Evolutionary conservation across 2,113 vertebrate genomes (phyloP).

Genomic region (Lates calcarifer): DNA sequence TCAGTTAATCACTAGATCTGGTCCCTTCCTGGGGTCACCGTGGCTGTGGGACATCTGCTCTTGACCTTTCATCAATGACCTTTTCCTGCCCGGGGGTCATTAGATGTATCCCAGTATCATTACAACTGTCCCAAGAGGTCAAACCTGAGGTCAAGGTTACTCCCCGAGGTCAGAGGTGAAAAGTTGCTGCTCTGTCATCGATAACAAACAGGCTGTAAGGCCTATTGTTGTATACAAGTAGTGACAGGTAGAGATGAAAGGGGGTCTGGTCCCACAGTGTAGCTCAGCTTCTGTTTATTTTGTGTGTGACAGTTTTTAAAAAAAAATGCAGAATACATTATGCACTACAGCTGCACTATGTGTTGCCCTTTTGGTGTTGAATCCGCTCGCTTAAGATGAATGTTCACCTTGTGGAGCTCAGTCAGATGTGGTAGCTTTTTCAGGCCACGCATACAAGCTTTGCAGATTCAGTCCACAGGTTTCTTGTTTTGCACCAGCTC

Average conservation of each 20-base stretch:
- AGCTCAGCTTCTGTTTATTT: slow-evolving; percentile 43
- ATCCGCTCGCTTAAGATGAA: slow-evolving; percentile 61
- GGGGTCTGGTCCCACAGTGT: background rate
- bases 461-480: slow-evolving; percentile 56
- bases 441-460: slow-evolving; percentile 35
- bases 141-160: slow-evolving; percentile 59
- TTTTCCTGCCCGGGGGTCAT: slow-evolving; percentile 57
- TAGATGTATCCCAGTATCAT: slow-evolving; percentile 67
- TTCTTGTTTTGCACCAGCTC: slow-evolving; percentile 46
- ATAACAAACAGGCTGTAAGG: slow-evolving; percentile 50
- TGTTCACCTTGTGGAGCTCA: slow-evolving; percentile 67
- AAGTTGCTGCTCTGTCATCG: slow-evolving; percentile 61
- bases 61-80: slow-evolving; percentile 72
- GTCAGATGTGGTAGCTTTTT: slow-evolving; percentile 53
- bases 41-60: slow-evolving; percentile 58
- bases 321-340: slow-evolving; percentile 46
- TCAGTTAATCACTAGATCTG: slow-evolving; percentile 55
- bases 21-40: slow-evolving; percentile 41
- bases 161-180: slow-evolving; percentile 58
- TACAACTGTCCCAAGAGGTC: slow-evolving; percentile 63
- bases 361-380: slow-evolving; percentile 67
- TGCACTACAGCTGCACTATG: slow-evolving; percentile 14
- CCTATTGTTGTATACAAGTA: slow-evolving; percentile 49
- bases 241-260: slow-evolving; percentile 39
- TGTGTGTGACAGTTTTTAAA: slow-evolving; percentile 40